phyloP scores from a whole-genome alignment of 2,797 vertebrate species.

The Simalia tracyae region DNA sequence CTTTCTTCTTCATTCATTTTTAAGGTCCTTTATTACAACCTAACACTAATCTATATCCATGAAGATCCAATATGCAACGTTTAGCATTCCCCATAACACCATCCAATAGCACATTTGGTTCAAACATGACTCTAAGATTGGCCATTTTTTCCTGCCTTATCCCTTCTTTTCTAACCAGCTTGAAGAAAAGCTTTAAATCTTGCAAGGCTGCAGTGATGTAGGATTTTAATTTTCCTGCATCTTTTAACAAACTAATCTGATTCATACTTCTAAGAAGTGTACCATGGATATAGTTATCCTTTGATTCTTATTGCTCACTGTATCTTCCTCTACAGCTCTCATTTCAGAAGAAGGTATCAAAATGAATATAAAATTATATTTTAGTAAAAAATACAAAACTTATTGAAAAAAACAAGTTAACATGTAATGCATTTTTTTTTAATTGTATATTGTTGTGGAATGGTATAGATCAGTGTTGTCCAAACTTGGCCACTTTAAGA shows the following conservation, averaged over 20 bases:
- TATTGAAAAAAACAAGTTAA: not conserved
- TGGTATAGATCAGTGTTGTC: not conserved
- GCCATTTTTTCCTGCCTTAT: not conserved
- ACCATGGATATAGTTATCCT: not conserved
- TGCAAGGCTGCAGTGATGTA: not conserved
- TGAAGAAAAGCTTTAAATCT: not conserved
- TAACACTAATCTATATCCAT: not conserved
- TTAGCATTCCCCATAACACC: not conserved
- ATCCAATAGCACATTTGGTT: not conserved
- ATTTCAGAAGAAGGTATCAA: not conserved
- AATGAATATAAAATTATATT: not conserved
- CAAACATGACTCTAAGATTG: not conserved
- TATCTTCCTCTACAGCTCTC: not conserved
- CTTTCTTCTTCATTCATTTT: not conserved
- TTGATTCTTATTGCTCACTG: not conserved
- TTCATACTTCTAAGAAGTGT: not conserved
- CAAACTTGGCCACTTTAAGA: too few relatives aligned
- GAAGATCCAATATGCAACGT: not conserved
- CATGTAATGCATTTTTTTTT: not conserved
- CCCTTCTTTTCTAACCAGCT: not conserved
- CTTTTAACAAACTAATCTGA: not conserved
- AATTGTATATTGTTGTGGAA: not conserved
- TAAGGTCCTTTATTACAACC: not conserved
- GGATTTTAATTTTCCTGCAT: not conserved
- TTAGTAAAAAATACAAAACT: not conserved